Percentiles rank a stretch among this genome's conserved stretches.
Conservation (phyloP, 2,888 invertebrate genomes). For the Alloscopus bannaensis region DNA sequence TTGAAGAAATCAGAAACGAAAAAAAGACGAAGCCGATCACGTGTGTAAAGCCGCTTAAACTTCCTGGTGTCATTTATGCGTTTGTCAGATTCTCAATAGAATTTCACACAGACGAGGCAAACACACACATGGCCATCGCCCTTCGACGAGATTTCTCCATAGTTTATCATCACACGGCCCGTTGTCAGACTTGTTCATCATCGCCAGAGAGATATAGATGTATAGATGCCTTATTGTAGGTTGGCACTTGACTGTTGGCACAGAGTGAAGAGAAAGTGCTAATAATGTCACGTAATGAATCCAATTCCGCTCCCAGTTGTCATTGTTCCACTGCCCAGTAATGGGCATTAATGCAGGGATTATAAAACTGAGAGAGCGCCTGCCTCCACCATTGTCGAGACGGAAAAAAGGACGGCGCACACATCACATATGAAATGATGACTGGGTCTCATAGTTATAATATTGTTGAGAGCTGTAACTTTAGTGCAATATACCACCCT, state of each 20-base stretch:
- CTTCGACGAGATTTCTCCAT: constrained; percentile 51
- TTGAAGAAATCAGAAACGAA: not conserved
- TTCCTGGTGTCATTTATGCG: constrained; percentile 11
- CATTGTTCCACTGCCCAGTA: constrained; percentile 30
- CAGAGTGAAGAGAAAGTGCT: constrained; percentile 64
- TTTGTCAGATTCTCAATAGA: constrained; percentile 37
- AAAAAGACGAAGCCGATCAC: no score
- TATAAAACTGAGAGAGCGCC: constrained; percentile 52
- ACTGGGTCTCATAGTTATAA: no score
- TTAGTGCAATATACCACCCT: no score
- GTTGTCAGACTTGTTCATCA: constrained; percentile 17
- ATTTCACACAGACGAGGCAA: no score
- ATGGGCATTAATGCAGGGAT: constrained; percentile 38
- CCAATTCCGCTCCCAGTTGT: constrained; percentile 60
- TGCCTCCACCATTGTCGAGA: no score
- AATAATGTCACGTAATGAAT: constrained; percentile 66
- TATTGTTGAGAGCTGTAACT: no score
- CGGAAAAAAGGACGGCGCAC: no score
- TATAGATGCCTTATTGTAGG: not conserved
- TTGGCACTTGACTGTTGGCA: constrained; percentile 3
- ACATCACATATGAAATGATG: constrained; percentile 4
- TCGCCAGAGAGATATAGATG: constrained; percentile 15
- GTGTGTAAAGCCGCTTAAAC: not conserved
- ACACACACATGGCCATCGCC: constrained; percentile 49
- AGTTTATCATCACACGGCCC: not conserved